Evolutionary conservation across 2,113 vertebrate species (phyloP), one percentile per base, ranked within the genome.

Genomic region (Bagarius yarrelli): DNA sequence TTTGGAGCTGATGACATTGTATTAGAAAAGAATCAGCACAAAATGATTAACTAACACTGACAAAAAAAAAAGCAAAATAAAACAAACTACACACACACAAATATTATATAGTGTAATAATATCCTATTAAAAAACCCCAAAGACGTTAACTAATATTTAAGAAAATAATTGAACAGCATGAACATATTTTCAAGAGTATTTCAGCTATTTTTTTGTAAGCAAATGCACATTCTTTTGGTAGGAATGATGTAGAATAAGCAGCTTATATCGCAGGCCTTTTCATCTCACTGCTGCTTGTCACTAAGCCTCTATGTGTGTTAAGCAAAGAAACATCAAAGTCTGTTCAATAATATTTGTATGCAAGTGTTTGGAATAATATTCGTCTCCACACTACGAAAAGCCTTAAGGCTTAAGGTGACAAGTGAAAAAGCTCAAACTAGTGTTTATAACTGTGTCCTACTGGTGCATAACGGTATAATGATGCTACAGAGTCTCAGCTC

Each of bases 231-330:
- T 83, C 88, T 91, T 87, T 88, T 85, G 55, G 19, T 81, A 70
- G 76, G 80, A 88, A 86, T 18, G 78, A 88, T 57, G 83, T 82
- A 91, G 85, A 91, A 90, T 91, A 90, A 91, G 90, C 89, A 84
- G 89, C 89, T 92, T 90, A 90, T 67, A 32, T 86, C 84, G 83
- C 83, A 83, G 85, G 86, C 88, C 85, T 86, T 87, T 69, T 80
- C 8, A 87, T 87, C 89, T 86, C 86, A 79, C 80, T 81, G 85
- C 81, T 86, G 83, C 86, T 89, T 90, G 89, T 90, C 89, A 90
- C 84, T 85, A 89, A 91, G 89, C 80, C 87, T 86, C 85, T 88
- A 88, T 90, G 81, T 87, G 67, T 83, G 86, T 88, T 85, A 8
- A 47, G 32, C 63, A 77, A 71, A 77, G 34, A 78, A 88, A 90